Base-by-base conservation (phyloP, 2,113 vertebrate species). In the Arothron firmamentum region DNA sequence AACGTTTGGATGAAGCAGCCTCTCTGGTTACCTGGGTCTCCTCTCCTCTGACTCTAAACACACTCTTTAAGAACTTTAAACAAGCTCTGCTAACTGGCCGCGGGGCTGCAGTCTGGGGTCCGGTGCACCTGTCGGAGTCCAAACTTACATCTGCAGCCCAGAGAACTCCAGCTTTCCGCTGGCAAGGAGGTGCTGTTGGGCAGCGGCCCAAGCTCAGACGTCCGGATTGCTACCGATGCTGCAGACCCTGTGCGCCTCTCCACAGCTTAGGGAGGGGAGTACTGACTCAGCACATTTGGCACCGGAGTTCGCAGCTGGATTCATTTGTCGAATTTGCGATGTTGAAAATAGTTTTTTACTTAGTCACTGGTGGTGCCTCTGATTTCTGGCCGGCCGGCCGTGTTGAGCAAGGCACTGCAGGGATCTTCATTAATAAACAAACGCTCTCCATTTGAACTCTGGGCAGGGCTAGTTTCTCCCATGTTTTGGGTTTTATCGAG, bases 101-200 rank as follows among this genome's bases (percentile, higher is more conserved):
- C 10, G 11, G 9, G 9, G 8, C 34, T 38, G 34, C 28, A 31
- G 28, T 31, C 6, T 31, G 5, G 28, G 5, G 28, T 31, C 28
- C 28, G 8, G 2, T 31, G 28, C 34, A 38, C 12, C 34, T 38
- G 9, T 12, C 1, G 11, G 34, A 12, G 34, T 38, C 34, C 34
- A 38, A 38, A 38, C 34, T 12, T 38, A 38, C 34, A 38, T 38
- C 84, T 88, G 69, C 67, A 42, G 80, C 83, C 85, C 87, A 88
- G 83, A 88, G 81, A 84, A 88, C 83, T 85, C 88, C 81, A 85
- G 67, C 84, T 73, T 82, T 87, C 80, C 68, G 42, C 82, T 86
- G 79, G 78, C 84, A 82, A 77, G 81, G 85, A 87, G 84, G 85
- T 85, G 80, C 34, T 3, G 34, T 12, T 38, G 5, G 28, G 28